A percentile compares a stretch with the other conserved stretches of the same genome.
phyloP scores from a whole-genome alignment of 2,888 invertebrate genomes.

The Pomacea canaliculata region DNA sequence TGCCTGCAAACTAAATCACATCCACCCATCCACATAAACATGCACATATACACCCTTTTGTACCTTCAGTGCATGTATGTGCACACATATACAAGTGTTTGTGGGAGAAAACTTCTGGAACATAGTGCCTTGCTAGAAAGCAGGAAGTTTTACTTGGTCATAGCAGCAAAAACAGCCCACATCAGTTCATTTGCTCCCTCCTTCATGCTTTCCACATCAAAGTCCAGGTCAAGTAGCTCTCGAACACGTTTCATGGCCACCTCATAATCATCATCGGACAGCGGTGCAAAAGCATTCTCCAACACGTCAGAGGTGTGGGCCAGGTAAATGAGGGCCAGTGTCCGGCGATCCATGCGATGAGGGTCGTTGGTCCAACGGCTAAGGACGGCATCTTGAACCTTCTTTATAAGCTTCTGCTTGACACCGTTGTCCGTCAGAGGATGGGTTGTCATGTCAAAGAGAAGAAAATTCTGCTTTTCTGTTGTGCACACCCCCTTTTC shows the following conservation, averaged over 20 bases:
- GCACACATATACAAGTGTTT: neutral
- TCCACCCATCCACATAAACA: too few species aligned
- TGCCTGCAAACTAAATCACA: too few species aligned
- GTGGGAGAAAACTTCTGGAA: neutral
- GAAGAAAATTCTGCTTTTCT: slow-evolving; percentile 98
- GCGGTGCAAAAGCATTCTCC: slow-evolving; percentile 98
- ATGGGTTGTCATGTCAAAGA: slow-evolving; percentile 99
- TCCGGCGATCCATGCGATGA: slow-evolving; percentile 95
- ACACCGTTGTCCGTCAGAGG: slow-evolving; percentile 95
- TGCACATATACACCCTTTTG: too few species aligned
- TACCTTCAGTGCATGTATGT: too few species aligned
- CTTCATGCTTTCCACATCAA: slow-evolving; percentile 95
- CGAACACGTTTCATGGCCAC: slow-evolving; percentile 97
- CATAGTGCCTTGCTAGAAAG: neutral
- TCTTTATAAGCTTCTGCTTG: slow-evolving; percentile 94
- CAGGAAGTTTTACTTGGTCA: slow-evolving; percentile 82
- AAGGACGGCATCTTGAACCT: slow-evolving; percentile 95
- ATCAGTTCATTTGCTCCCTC: slow-evolving; percentile 81
- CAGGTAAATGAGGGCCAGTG: slow-evolving; percentile 91
- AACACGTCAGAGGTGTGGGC: slow-evolving; percentile 98
- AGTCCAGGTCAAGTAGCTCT: slow-evolving; percentile 94
- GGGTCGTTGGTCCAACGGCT: slow-evolving; percentile 96
- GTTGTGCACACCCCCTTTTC: slow-evolving; percentile 99
- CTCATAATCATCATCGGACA: slow-evolving; percentile 95
- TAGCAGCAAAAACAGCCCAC: slow-evolving; percentile 99